phyloP scores from a whole-genome alignment of 1,140 invertebrate species.

The Lordiphosa collinella region DNA sequence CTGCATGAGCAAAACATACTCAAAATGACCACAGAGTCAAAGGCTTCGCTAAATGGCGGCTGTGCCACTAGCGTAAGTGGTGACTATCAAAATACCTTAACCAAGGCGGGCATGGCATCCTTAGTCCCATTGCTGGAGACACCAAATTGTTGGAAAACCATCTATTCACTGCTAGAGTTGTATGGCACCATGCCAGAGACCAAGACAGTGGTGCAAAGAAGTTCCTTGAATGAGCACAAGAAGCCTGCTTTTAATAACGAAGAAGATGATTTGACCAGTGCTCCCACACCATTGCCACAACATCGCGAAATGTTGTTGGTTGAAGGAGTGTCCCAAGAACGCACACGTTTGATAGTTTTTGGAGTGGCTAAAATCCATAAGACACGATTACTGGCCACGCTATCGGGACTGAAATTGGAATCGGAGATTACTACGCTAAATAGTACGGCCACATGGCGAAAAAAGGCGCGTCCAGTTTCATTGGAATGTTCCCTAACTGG shows the following conservation, averaged over 20 bases:
- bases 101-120: slow-evolving; percentile 55
- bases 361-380: slow-evolving; percentile 93
- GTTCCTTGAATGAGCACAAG: slow-evolving; percentile 62
- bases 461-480: slow-evolving; percentile 80
- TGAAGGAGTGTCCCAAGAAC: slow-evolving; percentile 59
- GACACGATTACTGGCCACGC: slow-evolving; percentile 91
- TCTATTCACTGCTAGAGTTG: slow-evolving; percentile 94
- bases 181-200: slow-evolving; percentile 97
- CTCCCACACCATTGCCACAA: slow-evolving; percentile 80
- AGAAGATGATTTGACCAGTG: slow-evolving; percentile 80
- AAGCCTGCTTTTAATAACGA: slow-evolving; percentile 74
- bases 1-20: slow-evolving; percentile 82
- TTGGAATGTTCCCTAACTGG: slow-evolving; percentile 94
- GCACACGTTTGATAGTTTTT: slow-evolving; percentile 82
- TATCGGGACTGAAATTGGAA: slow-evolving; percentile 91
- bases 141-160: slow-evolving; percentile 95
- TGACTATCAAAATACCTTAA: slow-evolving; percentile 67
- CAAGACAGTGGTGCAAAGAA: slow-evolving; percentile 86
- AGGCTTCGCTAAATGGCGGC: slow-evolving; percentile 69
- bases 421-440: slow-evolving; percentile 78
- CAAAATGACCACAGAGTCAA: slow-evolving; percentile 70
- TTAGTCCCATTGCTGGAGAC: slow-evolving; percentile 79
- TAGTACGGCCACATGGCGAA: slow-evolving; percentile 77
- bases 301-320: slow-evolving; percentile 63
- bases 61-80: slow-evolving; percentile 72